Base-by-base conservation (phyloP, 23 tunicate species). In the Phallusia fumigata region DNA sequence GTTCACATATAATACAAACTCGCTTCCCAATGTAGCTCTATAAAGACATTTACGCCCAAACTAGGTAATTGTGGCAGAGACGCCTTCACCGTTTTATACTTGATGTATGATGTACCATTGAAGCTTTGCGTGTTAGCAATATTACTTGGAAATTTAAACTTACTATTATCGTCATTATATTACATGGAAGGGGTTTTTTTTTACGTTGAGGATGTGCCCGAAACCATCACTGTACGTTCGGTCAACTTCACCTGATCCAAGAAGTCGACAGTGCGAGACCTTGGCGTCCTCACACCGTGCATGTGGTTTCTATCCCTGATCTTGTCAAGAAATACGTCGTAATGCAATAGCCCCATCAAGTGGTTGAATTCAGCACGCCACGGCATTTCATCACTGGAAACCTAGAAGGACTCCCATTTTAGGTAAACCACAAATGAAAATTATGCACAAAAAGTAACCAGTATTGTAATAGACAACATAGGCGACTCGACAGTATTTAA, bases 341-440 rank as follows among this genome's bases (percentile, higher is more conserved):
- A 80, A 83, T 94, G 84, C 79, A 94, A 83, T 73, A 94, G 85
- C 11, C 82, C 98, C 50, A 85, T 79, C 28, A 94, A 64, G 80
- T 83, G 86, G 88, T 94, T 89, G 65, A 94, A 89, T 35, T 89
- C 93, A 31, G 94, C 33, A 35, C 93, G 82, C 88, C 86, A 84
- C 45, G 88, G 81, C 77, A 81, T 79, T 76, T 94, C 98, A 32
- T 94, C 98, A 31, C 31, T 34, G 30, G 88, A 19, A 12, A 89
- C 24, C 94, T 89, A 58, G 28, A 58, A 6, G 13, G 5, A 58
- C 26, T 6, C 26, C 1, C 28, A 58, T 8, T 21, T 21, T 21
- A 21, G 69, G 11, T 58, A 11, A 58, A 58, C n/a, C 5, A 58
- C 47, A 58, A 58, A 6, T 6, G 69, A 58, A 58, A 58, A 1